A percentile compares a stretch with the other conserved stretches of the same genome.
Conservation (phyloP, 2,113 vertebrate genomes). For the Hyaena hyaena region DNA sequence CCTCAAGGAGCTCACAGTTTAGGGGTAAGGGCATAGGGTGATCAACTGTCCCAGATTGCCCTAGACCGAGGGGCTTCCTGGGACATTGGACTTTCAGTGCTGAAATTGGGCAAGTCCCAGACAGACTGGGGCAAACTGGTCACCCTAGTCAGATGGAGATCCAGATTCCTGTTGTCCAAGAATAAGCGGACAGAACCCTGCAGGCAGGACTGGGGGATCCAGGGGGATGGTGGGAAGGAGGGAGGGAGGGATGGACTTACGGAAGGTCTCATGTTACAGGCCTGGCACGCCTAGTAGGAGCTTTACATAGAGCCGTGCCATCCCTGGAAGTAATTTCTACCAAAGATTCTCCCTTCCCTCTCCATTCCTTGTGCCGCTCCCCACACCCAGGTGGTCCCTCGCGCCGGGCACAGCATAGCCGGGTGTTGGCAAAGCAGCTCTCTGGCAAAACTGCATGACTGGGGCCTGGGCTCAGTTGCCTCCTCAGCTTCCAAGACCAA, state of each 20-base stretch:
- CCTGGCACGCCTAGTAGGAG: background rate
- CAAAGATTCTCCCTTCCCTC: background rate
- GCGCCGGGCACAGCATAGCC: background rate
- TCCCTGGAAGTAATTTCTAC: background rate
- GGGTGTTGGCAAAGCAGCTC: background rate
- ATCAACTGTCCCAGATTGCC: background rate
- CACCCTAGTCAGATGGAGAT: background rate
- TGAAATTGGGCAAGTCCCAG: background rate
- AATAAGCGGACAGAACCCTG: background rate
- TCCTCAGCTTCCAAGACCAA: background rate
- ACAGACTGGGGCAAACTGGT: background rate
- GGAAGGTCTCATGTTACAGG: background rate
- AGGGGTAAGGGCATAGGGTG: background rate
- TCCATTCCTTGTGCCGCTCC: background rate
- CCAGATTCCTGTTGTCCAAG: background rate
- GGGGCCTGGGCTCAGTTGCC: background rate
- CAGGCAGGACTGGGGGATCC: too few species aligned
- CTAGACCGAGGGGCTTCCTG: background rate
- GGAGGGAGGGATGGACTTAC: background rate
- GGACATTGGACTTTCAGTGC: background rate
- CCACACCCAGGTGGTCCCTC: rapidly evolving
- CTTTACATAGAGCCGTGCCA: background rate
- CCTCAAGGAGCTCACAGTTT: background rate
- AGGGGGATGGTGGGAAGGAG: too few species aligned
- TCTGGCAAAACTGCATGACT: background rate